Evolutionary conservation across 2,113 vertebrate species (phyloP), one percentile per base, ranked within the genome.

Genomic region (Chlamydotis undulata): DNA sequence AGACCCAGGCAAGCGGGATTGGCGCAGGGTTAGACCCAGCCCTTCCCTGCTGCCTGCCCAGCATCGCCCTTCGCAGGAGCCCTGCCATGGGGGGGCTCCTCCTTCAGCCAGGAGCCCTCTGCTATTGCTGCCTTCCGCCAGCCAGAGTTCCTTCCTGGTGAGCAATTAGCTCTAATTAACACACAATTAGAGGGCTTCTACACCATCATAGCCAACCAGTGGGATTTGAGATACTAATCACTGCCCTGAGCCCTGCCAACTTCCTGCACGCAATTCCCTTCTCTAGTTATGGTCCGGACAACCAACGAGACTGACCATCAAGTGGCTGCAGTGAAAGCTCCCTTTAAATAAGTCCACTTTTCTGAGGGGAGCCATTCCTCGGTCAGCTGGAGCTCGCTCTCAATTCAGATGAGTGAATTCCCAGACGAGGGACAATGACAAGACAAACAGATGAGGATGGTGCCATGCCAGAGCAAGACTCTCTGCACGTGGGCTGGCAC

Each of bases 141-240:
- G 65, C 55, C 65, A 16, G 49, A 74, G n/a, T 9, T 80, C 45
- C 50, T 88, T 92, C 33, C 52, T 33, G n/a, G 29, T 0, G 3
- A 88, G 60, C 79, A 88, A 68, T 94, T 95, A 87, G 50, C 71
- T 90, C 75, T 74, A 87, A 92, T 95, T 94, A 97, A 91, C 35
- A 73, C 6, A 1, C 67, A 83, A 3, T 86, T 73, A 90, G 50
- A 88, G 41, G 28, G 37, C 14, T 88, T 79, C 75, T 61, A 41
- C 64, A 80, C 82, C 71, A 35, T 74, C 84, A 12, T 29, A 94
- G 35, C 33, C 25, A 78, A 17, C 9, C 56, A 75, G 80, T 71
- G 60, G 73, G 77, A 90, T 1, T 63, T 24, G 64, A 89, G 69
- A 56, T 73, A 68, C 94, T 87, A 93, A 94, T 81, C 76, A 14